Evolutionary conservation across 2,113 vertebrate species (phyloP).

Genomic region (Chelonoidis abingdonii): DNA sequence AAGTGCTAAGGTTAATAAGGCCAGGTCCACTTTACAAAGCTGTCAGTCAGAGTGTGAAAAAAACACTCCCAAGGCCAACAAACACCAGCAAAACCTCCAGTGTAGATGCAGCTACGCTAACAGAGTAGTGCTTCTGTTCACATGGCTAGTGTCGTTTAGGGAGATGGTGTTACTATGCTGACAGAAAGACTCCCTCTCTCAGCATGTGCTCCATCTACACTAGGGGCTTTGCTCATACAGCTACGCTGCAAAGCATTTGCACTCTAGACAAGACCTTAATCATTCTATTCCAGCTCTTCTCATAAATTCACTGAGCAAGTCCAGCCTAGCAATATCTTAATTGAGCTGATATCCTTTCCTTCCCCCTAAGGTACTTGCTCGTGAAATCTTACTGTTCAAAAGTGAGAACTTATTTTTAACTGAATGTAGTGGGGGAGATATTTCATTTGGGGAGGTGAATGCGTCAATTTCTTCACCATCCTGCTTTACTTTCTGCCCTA

Average conservation of each 20-base stretch:
- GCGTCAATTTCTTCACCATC: neutral
- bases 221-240: neutral
- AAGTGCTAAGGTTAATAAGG: neutral
- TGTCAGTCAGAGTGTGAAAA: neutral
- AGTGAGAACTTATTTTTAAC: conserved; percentile 12
- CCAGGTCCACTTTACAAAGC: too few relatives aligned
- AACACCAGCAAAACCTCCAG: neutral
- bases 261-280: neutral
- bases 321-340: neutral
- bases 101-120: neutral
- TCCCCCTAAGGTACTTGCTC: neutral
- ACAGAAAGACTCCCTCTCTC: neutral
- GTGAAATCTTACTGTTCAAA: neutral
- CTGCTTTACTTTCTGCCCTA: neutral
- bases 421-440: conserved; percentile 7
- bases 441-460: neutral
- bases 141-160: neutral
- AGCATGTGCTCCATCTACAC: too few relatives aligned
- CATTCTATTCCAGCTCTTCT: neutral
- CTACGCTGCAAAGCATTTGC: neutral
- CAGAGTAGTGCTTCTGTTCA: too few relatives aligned
- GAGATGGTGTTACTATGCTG: neutral
- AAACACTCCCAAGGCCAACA: neutral
- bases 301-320: conserved; percentile 12
- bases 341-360: conserved; percentile 5